phyloP scores from a whole-genome alignment of 2,797 vertebrate genomes.

The Melopsittacus undulatus region DNA sequence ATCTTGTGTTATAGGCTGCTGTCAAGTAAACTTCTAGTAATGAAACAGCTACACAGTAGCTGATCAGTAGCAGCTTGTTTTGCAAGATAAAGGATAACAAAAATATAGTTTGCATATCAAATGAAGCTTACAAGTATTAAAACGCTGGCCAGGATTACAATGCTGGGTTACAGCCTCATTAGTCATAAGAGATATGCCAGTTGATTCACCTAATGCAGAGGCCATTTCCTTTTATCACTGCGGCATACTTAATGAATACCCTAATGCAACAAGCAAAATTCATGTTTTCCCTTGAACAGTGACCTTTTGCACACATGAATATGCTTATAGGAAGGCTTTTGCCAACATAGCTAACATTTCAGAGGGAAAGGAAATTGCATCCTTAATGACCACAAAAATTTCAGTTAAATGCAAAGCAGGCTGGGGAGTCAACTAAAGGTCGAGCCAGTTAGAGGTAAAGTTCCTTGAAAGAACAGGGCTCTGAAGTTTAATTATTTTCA shows the following conservation, averaged over 20 bases:
- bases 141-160: background rate
- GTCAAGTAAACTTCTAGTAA: constrained; percentile 42
- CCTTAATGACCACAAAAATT: background rate
- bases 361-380: background rate
- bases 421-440: background rate
- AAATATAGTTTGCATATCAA: background rate
- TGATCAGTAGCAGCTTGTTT: background rate
- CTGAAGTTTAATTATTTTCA: constrained; percentile 21
- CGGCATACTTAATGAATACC: background rate
- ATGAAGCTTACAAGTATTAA: background rate
- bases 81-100: background rate
- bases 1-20: constrained; percentile 11
- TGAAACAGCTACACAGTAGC: constrained; percentile 1
- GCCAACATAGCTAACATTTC: background rate
- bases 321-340: background rate
- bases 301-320: background rate
- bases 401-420: background rate
- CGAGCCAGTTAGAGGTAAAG: background rate
- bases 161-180: background rate
- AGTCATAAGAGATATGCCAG: background rate
- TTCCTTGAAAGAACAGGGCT: background rate
- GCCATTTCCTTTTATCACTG: background rate
- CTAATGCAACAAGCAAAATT: background rate
- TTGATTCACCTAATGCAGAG: background rate
- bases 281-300: background rate